Conservation (phyloP, 2,113 vertebrate genomes). For the Cyanoderma ruficeps region DNA sequence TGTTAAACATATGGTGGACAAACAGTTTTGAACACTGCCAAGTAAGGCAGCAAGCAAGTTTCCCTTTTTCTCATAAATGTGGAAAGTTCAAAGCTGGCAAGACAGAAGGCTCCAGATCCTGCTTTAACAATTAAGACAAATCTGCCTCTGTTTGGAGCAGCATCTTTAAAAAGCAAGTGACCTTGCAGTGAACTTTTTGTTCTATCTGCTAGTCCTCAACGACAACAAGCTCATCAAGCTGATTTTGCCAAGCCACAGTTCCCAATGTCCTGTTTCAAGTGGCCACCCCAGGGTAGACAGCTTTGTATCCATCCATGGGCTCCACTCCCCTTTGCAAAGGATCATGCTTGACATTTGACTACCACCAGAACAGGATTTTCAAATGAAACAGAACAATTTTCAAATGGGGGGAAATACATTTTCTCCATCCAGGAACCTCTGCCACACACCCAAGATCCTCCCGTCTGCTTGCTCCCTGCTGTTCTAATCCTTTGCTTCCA, state of each 20-base stretch:
- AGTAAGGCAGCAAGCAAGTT: neutral
- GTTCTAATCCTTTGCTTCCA: neutral
- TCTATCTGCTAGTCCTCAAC: neutral
- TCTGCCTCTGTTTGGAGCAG: slow-evolving; percentile 3
- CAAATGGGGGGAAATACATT: neutral
- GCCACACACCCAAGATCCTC: neutral
- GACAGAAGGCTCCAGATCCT: neutral
- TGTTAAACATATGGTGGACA: accelerated
- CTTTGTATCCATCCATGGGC: neutral
- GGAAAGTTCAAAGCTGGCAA: slow-evolving; percentile 28
- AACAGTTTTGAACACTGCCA: neutral
- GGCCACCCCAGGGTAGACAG: neutral
- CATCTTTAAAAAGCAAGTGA: slow-evolving; percentile 18
- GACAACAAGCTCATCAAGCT: neutral
- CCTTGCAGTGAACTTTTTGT: neutral
- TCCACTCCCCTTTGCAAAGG: neutral
- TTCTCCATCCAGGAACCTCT: neutral
- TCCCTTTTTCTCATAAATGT: neutral
- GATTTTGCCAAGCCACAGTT: neutral
- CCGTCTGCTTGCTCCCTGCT: neutral
- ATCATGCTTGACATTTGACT: neutral
- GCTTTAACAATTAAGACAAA: slow-evolving; percentile 22
- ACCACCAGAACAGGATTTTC: neutral
- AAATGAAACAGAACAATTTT: neutral
- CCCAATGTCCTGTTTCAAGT: neutral